Percentiles rank a stretch among this genome's conserved stretches.
Evolutionary conservation across 2,797 vertebrate species (phyloP).

Genomic region (Parotocinclus haroldoi): DNA sequence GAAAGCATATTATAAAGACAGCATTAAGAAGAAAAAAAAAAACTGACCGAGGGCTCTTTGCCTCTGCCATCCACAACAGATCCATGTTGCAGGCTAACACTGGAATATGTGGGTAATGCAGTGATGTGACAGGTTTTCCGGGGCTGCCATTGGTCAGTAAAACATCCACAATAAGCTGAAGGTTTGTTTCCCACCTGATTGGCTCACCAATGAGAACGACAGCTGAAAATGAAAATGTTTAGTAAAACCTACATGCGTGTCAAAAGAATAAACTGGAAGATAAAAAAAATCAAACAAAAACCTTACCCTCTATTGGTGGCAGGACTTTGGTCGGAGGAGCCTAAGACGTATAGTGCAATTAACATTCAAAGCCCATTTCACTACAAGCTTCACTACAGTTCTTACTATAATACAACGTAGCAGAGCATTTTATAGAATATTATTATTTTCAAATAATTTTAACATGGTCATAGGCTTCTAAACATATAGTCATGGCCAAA

Average conservation of each 20-base stretch:
- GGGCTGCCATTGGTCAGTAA: constrained; percentile 85
- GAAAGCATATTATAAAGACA: no score
- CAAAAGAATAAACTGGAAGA: not conserved
- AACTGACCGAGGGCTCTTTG: constrained; percentile 86
- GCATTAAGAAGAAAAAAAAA: not conserved
- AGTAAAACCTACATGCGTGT: not conserved
- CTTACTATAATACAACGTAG: not conserved
- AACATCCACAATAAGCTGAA: constrained; percentile 87
- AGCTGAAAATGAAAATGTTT: constrained; percentile 63
- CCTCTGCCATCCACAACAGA: constrained; percentile 97
- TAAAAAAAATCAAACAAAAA: not conserved
- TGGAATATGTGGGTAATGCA: constrained; percentile 86
- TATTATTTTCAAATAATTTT: no score
- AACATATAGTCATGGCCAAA: no score
- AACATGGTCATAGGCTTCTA: no score
- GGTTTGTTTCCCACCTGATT: constrained; percentile 94
- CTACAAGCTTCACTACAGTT: not conserved
- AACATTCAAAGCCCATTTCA: not conserved
- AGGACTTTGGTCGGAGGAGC: constrained; percentile 74
- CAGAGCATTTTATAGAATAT: no score
- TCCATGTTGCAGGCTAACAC: constrained; percentile 96
- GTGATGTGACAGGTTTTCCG: constrained; percentile 60
- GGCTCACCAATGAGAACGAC: constrained; percentile 93
- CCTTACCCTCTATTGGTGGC: constrained; percentile 84
- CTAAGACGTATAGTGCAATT: constrained; percentile 45